Conservation (phyloP, 2,888 invertebrate genomes). For the Pristionchus exspectatus region DNA sequence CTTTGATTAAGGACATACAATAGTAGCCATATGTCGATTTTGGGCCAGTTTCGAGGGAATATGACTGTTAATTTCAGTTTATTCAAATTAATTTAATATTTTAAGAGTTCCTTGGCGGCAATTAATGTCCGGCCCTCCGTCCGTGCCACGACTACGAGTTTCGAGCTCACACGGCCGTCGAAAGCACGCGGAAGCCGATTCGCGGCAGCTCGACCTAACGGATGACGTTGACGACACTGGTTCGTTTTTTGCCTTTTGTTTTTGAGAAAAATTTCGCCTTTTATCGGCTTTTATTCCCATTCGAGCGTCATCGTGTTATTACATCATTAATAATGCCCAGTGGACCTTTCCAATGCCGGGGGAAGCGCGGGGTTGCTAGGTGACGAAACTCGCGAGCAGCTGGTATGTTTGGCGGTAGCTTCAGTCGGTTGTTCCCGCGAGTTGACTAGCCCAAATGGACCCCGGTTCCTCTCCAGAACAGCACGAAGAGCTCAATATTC, state of each 20-base stretch:
- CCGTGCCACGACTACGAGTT: conserved; percentile 37
- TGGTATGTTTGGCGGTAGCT: neutral
- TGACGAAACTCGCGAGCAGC: conserved; percentile 11
- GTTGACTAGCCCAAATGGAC: neutral
- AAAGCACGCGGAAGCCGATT: conserved; percentile 17
- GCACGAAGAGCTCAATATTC: conserved; percentile 62
- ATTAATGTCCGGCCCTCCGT: conserved; percentile 27
- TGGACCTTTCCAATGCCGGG: neutral
- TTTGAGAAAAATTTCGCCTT: neutral
- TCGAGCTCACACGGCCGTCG: conserved; percentile 33
- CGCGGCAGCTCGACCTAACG: neutral
- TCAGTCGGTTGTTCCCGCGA: neutral
- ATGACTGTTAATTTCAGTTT: neutral
- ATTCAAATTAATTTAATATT: neutral
- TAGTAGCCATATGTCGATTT: neutral
- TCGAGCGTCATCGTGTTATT: neutral
- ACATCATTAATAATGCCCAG: neutral
- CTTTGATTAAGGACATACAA: neutral
- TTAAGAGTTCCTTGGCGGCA: neutral
- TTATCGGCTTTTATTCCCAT: neutral
- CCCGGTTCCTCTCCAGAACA: conserved; percentile 59
- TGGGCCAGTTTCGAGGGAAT: neutral
- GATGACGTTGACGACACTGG: conserved; percentile 52
- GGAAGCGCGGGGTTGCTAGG: conserved; percentile 6
- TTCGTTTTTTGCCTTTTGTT: conserved; percentile 11